Evolutionary conservation across 2,888 invertebrate genomes (phyloP).

Genomic region (Bellardia bayeri): DNA sequence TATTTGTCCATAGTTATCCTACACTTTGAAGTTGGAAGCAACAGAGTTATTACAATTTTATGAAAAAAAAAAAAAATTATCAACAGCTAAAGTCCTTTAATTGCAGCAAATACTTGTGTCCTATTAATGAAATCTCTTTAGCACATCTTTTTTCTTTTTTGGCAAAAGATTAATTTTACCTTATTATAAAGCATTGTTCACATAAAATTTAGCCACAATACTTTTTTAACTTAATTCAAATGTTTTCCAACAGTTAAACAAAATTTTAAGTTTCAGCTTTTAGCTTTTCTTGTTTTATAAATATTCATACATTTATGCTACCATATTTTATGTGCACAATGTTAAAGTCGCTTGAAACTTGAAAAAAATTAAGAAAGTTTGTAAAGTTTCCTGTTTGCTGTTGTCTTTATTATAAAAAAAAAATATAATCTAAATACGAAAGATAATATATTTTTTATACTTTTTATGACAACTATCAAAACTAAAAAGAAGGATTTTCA

Average conservation of each 20-base stretch:
- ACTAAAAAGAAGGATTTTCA: not conserved
- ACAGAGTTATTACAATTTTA: too few species aligned
- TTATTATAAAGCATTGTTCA: not conserved
- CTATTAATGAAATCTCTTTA: slow-evolving; percentile 13
- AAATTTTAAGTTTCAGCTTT: too few species aligned
- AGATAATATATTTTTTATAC: slow-evolving; percentile 12
- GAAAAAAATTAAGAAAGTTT: not conserved
- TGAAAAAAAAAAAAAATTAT: not conserved
- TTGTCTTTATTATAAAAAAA: not conserved
- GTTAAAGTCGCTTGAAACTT: not conserved
- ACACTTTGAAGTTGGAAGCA: too few species aligned
- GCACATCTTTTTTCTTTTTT: not conserved
- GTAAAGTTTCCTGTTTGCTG: not conserved
- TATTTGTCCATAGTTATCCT: too few species aligned
- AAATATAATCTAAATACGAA: not conserved
- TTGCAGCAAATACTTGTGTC: slow-evolving; percentile 17
- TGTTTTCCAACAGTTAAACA: too few species aligned
- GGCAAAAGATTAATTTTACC: not conserved
- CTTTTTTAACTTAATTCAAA: too few species aligned
- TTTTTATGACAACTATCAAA: not conserved
- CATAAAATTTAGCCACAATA: too few species aligned
- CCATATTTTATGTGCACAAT: too few species aligned
- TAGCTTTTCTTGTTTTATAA: too few species aligned
- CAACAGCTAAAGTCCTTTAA: not conserved
- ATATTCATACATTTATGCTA: too few species aligned